A percentile compares a stretch with the other conserved stretches of the same genome.
phyloP scores from a whole-genome alignment of 30 jellyfish, hydroid and myxozoan genomes.

The Catostylus mosaicus region DNA sequence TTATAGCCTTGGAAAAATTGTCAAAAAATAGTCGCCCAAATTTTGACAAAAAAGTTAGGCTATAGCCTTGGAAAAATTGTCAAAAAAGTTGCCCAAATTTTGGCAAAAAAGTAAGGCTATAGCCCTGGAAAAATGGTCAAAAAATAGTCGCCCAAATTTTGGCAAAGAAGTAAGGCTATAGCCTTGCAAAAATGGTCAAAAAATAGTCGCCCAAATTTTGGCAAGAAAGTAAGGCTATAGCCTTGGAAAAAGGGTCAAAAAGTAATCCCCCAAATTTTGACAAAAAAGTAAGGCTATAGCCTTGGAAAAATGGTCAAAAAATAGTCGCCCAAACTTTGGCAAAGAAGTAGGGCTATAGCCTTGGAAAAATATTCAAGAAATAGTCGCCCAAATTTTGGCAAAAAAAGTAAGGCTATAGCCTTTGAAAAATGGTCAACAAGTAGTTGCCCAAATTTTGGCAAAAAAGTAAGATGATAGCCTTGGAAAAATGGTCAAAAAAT shows the following conservation, averaged over 20 bases:
- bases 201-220: too few species aligned
- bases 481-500: not conserved
- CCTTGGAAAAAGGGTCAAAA: too few species aligned
- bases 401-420: not conserved
- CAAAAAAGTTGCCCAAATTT: too few species aligned
- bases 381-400: not conserved
- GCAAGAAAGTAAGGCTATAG: too few species aligned
- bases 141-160: not conserved
- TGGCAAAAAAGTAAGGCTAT: slow-evolving; percentile 19
- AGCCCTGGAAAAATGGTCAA: not conserved
- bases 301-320: not conserved
- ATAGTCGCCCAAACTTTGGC: not conserved
- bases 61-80: too few species aligned
- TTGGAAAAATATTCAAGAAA: not conserved
- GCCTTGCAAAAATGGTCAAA: not conserved
- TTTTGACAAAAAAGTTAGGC: too few species aligned
- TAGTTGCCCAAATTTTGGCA: not conserved
- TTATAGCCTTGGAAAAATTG: too few species aligned
- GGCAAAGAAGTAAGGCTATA: not conserved
- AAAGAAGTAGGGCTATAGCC: not conserved
- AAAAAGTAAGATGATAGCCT: not conserved
- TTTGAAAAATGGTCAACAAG: not conserved
- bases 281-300: not conserved
- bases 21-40: too few species aligned
- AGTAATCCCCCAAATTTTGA: too few species aligned